Evolutionary conservation across 2,797 vertebrate species (phyloP), one percentile per base, ranked within the genome.

Genomic region (Lagodon rhomboides): DNA sequence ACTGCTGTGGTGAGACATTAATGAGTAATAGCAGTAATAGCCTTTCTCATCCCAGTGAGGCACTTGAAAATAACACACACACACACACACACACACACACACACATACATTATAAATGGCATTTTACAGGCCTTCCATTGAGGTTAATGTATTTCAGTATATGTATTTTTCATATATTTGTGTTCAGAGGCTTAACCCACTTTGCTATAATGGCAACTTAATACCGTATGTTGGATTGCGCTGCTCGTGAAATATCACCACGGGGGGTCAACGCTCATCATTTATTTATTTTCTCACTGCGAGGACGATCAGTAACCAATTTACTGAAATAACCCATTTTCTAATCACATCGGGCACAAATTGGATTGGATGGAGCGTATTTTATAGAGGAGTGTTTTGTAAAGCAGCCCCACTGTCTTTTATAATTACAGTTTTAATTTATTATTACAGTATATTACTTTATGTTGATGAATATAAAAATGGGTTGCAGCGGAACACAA

Each of bases 141-240:
- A 79, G 27, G 60, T 60, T 77, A 68, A 78, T 84, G 73, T 46
- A 43, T 86, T 80, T 71, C 18, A 80, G 49, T 46, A 34, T 65
- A 81, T 90, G 25, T 9, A 77, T 83, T 53, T 76, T 90, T 84
- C 20, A 86, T 73, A 38, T 38, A 38, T 38, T 38, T 38, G 54
- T 73, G 58, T 67, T 75, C 46, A 64, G 63, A 70, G 6, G 27
- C 46, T 68, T 76, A 84, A 78, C 75, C 72, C 68, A 79, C 75
- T 79, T 81, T 18, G 55, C 51, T 34, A 46, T 62, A 54, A 50
- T 51, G 44, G 54, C 30, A 60, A 22, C 1, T 38, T 72, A 51
- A 61, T 53, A 64, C 20, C 11, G 38, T 38, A 16, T 44, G 7
- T n/a, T 34, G 47, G 47, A 69, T 81, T 59, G 46, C 25, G 44